These are phyloP conservation scores for Picus viridis DNA, from an alignment of 2,797 vertebrate genomes.

Conservation along the genomic window DNA sequence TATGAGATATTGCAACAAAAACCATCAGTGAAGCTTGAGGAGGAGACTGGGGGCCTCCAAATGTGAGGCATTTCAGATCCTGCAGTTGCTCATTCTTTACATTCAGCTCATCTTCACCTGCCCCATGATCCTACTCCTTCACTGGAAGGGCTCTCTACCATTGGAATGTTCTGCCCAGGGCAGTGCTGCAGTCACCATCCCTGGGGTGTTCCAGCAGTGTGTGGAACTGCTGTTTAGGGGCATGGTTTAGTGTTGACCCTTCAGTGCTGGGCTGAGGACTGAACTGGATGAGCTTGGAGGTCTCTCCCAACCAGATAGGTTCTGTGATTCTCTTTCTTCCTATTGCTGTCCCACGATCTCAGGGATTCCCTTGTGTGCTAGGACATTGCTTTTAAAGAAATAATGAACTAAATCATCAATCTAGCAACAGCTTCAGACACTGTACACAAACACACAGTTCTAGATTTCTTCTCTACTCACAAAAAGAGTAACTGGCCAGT, in stretches of 20 bases:
- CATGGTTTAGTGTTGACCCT: too few relatives aligned
- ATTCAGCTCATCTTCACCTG: not conserved
- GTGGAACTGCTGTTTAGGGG: too few relatives aligned
- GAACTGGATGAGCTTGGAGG: too few relatives aligned
- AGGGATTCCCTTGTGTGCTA: not conserved
- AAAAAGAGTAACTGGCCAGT: too few relatives aligned
- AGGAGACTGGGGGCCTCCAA: not conserved
- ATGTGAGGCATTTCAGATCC: not conserved
- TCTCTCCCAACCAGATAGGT: too few relatives aligned
- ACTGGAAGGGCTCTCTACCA: too few relatives aligned
- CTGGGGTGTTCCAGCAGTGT: too few relatives aligned
- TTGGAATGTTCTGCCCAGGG: too few relatives aligned
- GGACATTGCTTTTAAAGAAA: not conserved
- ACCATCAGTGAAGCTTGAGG: not conserved
- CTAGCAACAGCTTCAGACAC: not conserved
- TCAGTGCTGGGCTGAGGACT: too few relatives aligned
- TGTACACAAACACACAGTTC: not conserved
- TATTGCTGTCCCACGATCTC: not conserved
- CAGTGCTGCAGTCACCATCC: too few relatives aligned
- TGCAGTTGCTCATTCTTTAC: not conserved
- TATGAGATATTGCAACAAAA: not conserved
- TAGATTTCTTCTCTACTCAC: not conserved
- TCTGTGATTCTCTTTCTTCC: not conserved
- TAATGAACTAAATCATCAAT: not conserved
- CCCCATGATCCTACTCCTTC: not conserved